Conservation (phyloP, 2,113 vertebrate species). For the Eonycteris spelaea region DNA sequence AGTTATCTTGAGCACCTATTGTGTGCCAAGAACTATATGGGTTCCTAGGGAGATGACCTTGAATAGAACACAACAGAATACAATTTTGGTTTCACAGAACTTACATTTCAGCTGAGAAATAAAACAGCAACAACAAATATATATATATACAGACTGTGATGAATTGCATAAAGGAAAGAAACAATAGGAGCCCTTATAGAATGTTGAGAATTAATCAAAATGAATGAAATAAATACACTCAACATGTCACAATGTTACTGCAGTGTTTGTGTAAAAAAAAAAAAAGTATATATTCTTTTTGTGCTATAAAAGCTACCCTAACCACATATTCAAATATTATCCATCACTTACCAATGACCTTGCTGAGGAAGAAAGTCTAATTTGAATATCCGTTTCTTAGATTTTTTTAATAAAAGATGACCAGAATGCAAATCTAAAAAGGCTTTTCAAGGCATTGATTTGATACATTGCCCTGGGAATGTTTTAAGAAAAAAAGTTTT, state of each 20-base stretch:
- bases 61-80: not conserved
- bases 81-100: not conserved
- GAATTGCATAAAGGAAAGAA: not conserved
- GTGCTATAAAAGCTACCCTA: not conserved
- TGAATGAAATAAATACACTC: conserved; percentile 1
- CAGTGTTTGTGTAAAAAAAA: not conserved
- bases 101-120: not conserved
- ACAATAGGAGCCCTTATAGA: not conserved
- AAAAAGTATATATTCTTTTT: not conserved
- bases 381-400: not conserved
- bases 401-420: conserved; percentile 17
- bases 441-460: conserved; percentile 8
- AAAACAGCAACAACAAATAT: not conserved
- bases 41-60: not conserved
- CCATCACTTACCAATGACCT: not conserved
- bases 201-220: conserved; percentile 4
- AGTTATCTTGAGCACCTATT: not conserved
- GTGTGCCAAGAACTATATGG: not conserved
- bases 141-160: not conserved
- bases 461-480: not conserved
- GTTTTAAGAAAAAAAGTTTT: not conserved
- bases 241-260: not conserved
- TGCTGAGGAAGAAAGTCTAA: conserved; percentile 1
- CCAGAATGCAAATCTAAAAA: conserved; percentile 27
- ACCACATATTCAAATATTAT: conserved; percentile 1